These are phyloP conservation scores for Tenthredo livida DNA, from an alignment of 2,888 invertebrate species.

Conservation along the genomic window DNA sequence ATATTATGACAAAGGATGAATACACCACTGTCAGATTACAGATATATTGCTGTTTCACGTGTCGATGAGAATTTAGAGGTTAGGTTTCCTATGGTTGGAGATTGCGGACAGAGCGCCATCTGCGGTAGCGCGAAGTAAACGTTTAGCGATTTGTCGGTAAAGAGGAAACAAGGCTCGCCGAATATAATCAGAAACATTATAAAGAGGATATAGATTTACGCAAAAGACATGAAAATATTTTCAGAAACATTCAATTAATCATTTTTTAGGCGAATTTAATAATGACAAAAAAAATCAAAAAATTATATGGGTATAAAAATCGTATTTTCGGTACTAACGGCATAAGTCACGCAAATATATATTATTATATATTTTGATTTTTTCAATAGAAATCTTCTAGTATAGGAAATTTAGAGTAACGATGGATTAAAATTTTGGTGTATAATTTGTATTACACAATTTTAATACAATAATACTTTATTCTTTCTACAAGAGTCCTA, in stretches of 20 bases:
- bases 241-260: background rate
- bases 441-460: background rate
- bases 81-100: background rate
- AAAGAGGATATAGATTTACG: background rate
- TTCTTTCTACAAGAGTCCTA: constrained; percentile 69
- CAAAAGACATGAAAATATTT: too few relatives aligned
- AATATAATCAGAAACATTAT: background rate
- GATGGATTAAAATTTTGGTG: background rate
- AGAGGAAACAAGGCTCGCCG: background rate
- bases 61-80: background rate
- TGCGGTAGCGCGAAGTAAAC: background rate
- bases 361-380: too few relatives aligned
- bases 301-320: too few relatives aligned
- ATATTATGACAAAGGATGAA: background rate
- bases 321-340: too few relatives aligned
- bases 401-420: background rate
- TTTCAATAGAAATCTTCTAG: too few relatives aligned
- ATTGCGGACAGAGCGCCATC: background rate
- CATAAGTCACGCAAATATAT: too few relatives aligned
- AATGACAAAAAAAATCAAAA: too few relatives aligned
- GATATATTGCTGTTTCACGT: background rate
- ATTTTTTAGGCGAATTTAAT: background rate
- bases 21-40: background rate
- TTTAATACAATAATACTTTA: constrained; percentile 73
- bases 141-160: background rate